Percentiles rank a stretch among this genome's conserved stretches.
Conservation (phyloP, 2,113 vertebrate genomes). For the Periophthalmus modestus region DNA sequence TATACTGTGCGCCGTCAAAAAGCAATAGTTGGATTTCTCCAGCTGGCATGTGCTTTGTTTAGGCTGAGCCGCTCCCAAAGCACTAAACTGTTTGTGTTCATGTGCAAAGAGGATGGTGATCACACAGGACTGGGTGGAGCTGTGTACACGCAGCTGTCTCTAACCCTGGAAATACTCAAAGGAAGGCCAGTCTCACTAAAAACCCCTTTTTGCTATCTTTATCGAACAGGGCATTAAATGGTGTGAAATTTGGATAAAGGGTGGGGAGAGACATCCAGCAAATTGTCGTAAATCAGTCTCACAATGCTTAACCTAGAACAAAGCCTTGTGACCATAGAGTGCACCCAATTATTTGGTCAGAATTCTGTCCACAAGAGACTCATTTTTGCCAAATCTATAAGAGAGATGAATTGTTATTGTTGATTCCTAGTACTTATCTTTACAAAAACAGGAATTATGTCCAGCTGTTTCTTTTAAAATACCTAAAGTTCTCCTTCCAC, state of each 20-base stretch:
- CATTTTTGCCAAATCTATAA: too few relatives aligned
- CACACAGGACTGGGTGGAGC: slow-evolving; percentile 27
- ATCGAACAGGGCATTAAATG: not conserved
- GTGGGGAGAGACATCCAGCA: not conserved
- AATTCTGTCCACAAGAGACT: too few relatives aligned
- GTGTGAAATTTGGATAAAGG: not conserved
- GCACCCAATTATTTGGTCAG: too few relatives aligned
- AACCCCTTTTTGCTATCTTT: too few relatives aligned
- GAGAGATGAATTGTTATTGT: too few relatives aligned
- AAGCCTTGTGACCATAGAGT: too few relatives aligned
- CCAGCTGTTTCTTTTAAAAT: too few relatives aligned
- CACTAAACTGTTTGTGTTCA: slow-evolving; percentile 37
- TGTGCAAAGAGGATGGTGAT: slow-evolving; percentile 26
- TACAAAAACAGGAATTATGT: too few relatives aligned
- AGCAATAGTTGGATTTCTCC: slow-evolving; percentile 40
- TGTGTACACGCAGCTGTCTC: slow-evolving; percentile 41
- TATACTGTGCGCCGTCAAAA: slow-evolving; percentile 28
- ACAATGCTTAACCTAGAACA: too few relatives aligned
- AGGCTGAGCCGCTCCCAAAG: slow-evolving; percentile 19
- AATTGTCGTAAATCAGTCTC: too few relatives aligned
- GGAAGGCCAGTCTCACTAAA: not conserved
- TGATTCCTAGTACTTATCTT: too few relatives aligned
- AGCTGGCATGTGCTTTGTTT: slow-evolving; percentile 32
- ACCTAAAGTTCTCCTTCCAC: too few relatives aligned
- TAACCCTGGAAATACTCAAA: slow-evolving; percentile 23